Percentiles rank a stretch among this genome's conserved stretches.
phyloP scores from a whole-genome alignment of 2,113 vertebrate genomes.

The Lagenorhynchus albirostris region DNA sequence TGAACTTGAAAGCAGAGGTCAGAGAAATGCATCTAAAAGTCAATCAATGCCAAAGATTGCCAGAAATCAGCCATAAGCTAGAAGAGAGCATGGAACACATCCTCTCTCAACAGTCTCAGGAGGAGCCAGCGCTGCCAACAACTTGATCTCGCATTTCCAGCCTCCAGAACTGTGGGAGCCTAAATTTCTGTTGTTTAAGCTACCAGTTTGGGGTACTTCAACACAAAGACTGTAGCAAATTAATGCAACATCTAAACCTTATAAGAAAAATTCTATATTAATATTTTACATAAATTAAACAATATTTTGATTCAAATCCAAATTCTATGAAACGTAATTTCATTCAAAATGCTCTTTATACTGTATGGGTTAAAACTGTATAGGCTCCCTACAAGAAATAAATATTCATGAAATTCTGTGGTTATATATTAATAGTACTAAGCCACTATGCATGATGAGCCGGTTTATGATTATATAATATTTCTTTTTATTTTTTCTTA shows the following conservation, averaged over 20 bases:
- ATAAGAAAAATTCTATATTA: not conserved
- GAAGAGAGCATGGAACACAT: no score
- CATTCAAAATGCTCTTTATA: not conserved
- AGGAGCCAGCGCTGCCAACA: no score
- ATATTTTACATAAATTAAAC: not conserved
- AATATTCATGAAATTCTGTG: not conserved
- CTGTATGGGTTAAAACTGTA: not conserved
- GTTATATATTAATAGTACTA: not conserved
- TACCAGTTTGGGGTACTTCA: not conserved
- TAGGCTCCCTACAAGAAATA: not conserved
- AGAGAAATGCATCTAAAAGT: not conserved
- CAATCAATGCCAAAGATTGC: not conserved
- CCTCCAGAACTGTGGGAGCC: not conserved
- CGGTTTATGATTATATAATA: not conserved
- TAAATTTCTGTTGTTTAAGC: not conserved
- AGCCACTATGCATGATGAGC: not conserved
- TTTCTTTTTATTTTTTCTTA: not conserved
- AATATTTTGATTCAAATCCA: not conserved
- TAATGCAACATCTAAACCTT: not conserved
- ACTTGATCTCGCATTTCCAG: not conserved
- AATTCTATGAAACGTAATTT: not conserved
- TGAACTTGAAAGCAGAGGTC: not conserved
- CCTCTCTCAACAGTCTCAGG: rapidly evolving
- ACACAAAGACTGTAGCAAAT: not conserved
- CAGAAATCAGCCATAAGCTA: not conserved